Evolutionary conservation across 2,888 invertebrate species (phyloP).

Genomic region (Notodonta ziczac): DNA sequence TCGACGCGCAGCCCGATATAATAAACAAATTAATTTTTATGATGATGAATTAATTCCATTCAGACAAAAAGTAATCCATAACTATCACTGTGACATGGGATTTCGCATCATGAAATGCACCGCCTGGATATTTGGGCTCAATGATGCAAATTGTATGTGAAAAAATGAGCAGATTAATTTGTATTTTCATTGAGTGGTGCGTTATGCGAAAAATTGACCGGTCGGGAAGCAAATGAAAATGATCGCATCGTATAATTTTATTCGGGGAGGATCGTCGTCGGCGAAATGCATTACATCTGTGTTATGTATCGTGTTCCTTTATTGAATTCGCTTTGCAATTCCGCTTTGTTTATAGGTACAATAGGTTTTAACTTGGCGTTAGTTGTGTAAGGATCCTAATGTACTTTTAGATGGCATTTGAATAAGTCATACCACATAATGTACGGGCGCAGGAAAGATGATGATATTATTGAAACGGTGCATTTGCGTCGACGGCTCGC

Average conservation of each 20-base stretch:
- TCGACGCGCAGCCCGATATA: constrained; percentile 39
- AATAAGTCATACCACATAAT: constrained; percentile 39
- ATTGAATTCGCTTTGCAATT: constrained; percentile 33
- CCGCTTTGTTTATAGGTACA: constrained; percentile 30
- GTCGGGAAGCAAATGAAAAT: constrained; percentile 74
- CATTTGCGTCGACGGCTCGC: constrained; percentile 36
- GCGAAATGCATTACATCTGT: constrained; percentile 50
- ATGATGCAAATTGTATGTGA: constrained; percentile 82
- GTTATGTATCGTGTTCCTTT: constrained; percentile 24
- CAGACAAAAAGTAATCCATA: constrained; percentile 74
- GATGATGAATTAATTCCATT: constrained; percentile 73
- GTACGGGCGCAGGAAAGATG: constrained; percentile 35
- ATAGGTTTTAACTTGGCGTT: constrained; percentile 23
- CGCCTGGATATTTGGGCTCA: constrained; percentile 76
- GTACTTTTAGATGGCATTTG: constrained; percentile 19
- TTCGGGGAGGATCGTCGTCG: constrained; percentile 65
- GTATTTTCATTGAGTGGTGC: constrained; percentile 80
- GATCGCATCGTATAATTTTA: constrained; percentile 73
- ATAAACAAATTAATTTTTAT: constrained; percentile 57
- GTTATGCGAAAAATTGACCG: constrained; percentile 83
- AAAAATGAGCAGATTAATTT: constrained; percentile 84
- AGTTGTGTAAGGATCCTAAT: constrained; percentile 24
- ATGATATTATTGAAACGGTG: constrained; percentile 25
- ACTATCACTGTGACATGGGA: constrained; percentile 74
- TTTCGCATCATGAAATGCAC: constrained; percentile 69